These are phyloP conservation scores for Epizoanthus rinbou DNA, from an alignment of 92 coral and sea anemone genomes.

Conservation along the genomic window DNA sequence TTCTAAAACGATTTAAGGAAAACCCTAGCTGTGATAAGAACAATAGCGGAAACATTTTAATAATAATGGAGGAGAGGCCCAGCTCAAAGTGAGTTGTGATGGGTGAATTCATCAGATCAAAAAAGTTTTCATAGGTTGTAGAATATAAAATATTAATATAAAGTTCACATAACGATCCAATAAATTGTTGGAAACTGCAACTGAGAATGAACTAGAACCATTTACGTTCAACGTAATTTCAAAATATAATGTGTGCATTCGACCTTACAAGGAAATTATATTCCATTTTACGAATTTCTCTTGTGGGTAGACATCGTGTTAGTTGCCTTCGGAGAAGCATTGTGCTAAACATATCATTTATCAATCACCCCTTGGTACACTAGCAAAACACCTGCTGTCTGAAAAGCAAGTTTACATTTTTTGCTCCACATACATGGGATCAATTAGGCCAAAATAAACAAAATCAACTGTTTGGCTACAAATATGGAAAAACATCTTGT, in stretches of 20 bases:
- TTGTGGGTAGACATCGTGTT: neutral
- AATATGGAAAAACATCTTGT: too few relatives aligned
- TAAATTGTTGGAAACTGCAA: neutral
- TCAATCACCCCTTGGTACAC: neutral
- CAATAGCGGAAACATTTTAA: neutral
- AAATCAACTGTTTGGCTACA: too few relatives aligned
- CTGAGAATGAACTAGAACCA: conserved; percentile 10
- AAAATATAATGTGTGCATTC: neutral
- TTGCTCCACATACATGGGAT: neutral
- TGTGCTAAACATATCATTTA: neutral
- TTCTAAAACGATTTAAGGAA: too few relatives aligned
- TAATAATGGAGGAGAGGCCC: neutral
- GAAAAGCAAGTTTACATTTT: neutral
- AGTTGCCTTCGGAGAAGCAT: neutral
- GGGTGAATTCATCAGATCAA: neutral
- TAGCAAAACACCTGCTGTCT: neutral
- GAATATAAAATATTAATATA: neutral
- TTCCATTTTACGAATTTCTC: neutral
- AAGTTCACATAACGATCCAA: neutral
- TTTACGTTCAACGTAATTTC: neutral
- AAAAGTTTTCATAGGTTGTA: neutral
- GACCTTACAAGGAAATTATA: neutral
- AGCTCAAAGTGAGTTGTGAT: neutral
- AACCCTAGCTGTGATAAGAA: neutral
- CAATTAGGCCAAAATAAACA: neutral